phyloP scores from a whole-genome alignment of 1,140 invertebrate genomes.

The Polypedilum pembai region DNA sequence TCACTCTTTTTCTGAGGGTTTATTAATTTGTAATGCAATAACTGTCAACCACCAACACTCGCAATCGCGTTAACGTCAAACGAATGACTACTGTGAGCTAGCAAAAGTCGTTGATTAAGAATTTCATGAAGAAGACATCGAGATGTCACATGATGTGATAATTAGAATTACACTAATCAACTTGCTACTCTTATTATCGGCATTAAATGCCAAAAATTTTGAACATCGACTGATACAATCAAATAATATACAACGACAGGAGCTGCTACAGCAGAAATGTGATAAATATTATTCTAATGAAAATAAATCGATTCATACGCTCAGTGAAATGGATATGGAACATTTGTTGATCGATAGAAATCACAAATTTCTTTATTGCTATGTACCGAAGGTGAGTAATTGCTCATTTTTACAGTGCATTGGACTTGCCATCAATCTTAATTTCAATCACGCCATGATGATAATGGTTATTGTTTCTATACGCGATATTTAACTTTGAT shows the following conservation, averaged over 20 bases:
- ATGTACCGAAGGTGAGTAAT: constrained; percentile 76
- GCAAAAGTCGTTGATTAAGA: no score
- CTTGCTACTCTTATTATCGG: not conserved
- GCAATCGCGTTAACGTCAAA: not conserved
- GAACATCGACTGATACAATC: constrained; percentile 46
- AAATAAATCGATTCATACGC: constrained; percentile 41
- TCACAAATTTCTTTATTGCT: constrained; percentile 80
- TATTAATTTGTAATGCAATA: constrained; percentile 13
- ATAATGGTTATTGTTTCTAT: no score
- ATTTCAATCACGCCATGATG: constrained; percentile 2
- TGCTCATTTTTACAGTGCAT: no score
- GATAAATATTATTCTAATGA: constrained; percentile 45
- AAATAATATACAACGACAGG: constrained; percentile 56
- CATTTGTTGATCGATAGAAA: constrained; percentile 74
- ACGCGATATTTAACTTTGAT: no score
- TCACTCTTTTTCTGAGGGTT: not conserved
- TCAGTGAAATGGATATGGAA: constrained; percentile 51
- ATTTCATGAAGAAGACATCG: not conserved
- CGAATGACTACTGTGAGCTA: not conserved
- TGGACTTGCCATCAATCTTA: constrained; percentile 28
- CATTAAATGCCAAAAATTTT: not conserved
- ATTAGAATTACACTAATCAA: constrained; percentile 1
- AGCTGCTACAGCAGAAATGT: constrained; percentile 58
- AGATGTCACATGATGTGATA: not conserved
- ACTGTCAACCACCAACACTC: not conserved